Evolutionary conservation across 2,888 invertebrate species (phyloP), one percentile per base, ranked within the genome.

Genomic region (Julus scandinavius): DNA sequence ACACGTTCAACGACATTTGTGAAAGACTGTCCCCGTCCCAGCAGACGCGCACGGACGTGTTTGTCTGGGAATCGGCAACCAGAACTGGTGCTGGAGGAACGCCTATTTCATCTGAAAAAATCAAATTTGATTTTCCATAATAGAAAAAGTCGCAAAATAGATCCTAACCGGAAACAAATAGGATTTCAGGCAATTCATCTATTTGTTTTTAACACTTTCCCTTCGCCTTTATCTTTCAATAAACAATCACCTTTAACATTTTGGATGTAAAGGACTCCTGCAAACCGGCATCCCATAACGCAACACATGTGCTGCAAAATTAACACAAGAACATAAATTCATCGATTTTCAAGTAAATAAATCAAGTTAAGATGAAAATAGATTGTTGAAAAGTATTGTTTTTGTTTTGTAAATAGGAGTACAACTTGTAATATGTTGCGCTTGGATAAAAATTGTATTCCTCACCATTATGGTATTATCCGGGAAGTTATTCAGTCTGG

Each of bases 231-330:
- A 29, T 29, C 29, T 50, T 9, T 50, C 9, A 85, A 41, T 29
- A 63, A 45, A 13, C 41, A 63, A 92, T 38, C 11, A 95, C 95
- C 95, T 94, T 94, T 94, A 89, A 96, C 92, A 91, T 94, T 94
- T 91, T 95, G 94, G 90, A 95, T 95, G 92, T 96, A 96, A 89
- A 94, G 94, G 91, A 95, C 95, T 87, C 96, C 93, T 87, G 96
- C 97, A 91, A 95, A 95, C 91, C 96, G 96, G 92, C 97, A 97
- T 88, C 97, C 96, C 93, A 96, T 95, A 50, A 96, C 95, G 91
- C 96, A 96, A 91, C 96, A 96, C 29, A 96, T 92, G 91, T 95
- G 95, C 91, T 95, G 20, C 41, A 80, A 84, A 63, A n/a, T 4
- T 15, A 54, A 50, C 6, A 50, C 6, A 50, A 50, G 9, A 50